A percentile compares a stretch with the other conserved stretches of the same genome.
phyloP scores from a whole-genome alignment of 2,888 invertebrate genomes.

The Enchytraeus crypticus region DNA sequence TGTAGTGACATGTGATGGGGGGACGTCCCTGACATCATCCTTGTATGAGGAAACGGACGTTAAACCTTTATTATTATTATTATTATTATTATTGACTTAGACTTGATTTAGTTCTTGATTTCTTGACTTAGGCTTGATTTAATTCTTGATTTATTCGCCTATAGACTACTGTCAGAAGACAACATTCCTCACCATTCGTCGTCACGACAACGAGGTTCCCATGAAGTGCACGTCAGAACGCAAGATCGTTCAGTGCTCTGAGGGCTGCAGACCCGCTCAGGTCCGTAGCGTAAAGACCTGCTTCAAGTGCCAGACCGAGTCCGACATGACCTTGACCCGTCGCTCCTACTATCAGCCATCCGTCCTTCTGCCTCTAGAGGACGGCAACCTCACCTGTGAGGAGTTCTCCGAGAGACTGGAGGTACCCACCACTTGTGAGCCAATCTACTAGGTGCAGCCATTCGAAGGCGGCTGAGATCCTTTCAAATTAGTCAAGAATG shows the following conservation, averaged over 20 bases:
- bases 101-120: too few relatives aligned
- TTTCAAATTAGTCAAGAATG: too few relatives aligned
- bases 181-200: not conserved
- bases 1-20: too few relatives aligned
- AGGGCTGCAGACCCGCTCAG: not conserved
- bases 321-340: not conserved
- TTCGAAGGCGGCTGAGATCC: too few relatives aligned
- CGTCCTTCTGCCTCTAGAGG: too few relatives aligned
- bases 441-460: not conserved
- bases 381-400: not conserved
- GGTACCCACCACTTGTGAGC: not conserved
- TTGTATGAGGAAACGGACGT: too few relatives aligned
- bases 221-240: not conserved
- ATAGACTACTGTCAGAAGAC: not conserved
- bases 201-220: not conserved
- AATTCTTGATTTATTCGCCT: not conserved
- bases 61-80: too few relatives aligned
- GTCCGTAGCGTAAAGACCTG: not conserved
- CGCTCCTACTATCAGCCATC: not conserved
- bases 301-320: not conserved
- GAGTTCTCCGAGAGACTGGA: not conserved
- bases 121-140: too few relatives aligned
- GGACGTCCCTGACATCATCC: too few relatives aligned
- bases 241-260: not conserved
- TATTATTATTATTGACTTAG: too few relatives aligned